Evolutionary conservation across 2,797 vertebrate genomes (phyloP).

Genomic region (Synaphobranchus kaupii): DNA sequence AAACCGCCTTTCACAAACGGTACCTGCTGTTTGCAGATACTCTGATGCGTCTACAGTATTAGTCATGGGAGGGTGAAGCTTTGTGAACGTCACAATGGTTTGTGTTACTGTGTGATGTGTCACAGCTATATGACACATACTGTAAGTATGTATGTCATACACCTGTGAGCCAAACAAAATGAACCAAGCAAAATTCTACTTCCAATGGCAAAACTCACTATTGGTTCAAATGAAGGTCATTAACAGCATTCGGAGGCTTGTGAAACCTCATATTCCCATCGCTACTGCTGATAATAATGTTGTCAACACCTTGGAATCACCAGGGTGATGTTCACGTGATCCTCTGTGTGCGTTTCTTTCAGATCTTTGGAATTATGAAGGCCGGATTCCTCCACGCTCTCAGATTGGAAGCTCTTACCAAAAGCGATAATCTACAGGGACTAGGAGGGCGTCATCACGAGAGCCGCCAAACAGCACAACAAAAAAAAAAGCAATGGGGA

Average conservation of each 20-base stretch:
- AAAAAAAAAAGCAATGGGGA: neutral
- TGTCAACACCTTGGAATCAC: neutral
- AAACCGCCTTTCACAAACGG: too few species aligned
- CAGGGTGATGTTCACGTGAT: neutral
- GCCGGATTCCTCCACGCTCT: neutral
- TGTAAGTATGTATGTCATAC: too few species aligned
- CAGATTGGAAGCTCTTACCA: neutral
- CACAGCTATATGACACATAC: too few species aligned
- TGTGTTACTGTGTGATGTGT: neutral
- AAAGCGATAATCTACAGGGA: conserved; percentile 16
- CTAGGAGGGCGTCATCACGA: neutral
- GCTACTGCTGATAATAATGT: neutral
- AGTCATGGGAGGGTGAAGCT: neutral
- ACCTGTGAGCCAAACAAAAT: too few species aligned
- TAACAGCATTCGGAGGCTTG: neutral
- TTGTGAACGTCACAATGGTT: neutral
- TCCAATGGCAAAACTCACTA: neutral
- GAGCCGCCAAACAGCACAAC: conserved; percentile 8
- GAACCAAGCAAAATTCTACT: neutral
- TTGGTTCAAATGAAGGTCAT: neutral
- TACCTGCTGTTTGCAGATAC: too few species aligned
- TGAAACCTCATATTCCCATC: neutral
- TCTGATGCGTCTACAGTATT: too few species aligned
- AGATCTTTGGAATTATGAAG: neutral
- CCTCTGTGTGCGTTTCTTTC: neutral